These are phyloP conservation scores for Allacma fusca DNA, from an alignment of 2,888 invertebrate species.

Conservation along the genomic window DNA sequence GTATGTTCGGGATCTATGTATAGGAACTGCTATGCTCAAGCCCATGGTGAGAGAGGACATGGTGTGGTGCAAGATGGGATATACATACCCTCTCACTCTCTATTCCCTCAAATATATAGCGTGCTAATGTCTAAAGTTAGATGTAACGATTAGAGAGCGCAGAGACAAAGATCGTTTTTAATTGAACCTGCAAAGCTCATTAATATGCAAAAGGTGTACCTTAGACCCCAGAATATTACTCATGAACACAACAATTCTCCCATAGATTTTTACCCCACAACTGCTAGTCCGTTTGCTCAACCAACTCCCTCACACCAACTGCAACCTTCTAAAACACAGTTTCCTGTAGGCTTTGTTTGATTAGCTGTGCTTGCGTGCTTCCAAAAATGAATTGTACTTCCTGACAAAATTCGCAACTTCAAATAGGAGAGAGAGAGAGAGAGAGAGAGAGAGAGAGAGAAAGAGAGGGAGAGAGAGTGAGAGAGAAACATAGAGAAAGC, in stretches of 20 bases:
- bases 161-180: conserved; percentile 59
- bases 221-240: conserved; percentile 49
- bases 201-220: conserved; percentile 58
- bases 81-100: conserved; percentile 3
- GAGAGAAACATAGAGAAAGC: conserved; percentile 18
- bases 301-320: conserved; percentile 17
- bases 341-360: conserved; percentile 45
- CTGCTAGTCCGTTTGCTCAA: not conserved
- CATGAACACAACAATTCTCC: conserved; percentile 48
- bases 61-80: conserved; percentile 46
- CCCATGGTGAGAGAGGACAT: conserved; percentile 21
- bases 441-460: conserved; percentile 14
- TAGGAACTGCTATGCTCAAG: too few relatives aligned
- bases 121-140: conserved; percentile 56
- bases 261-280: conserved; percentile 17
- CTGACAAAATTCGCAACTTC: conserved; percentile 45
- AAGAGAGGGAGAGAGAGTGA: too few relatives aligned
- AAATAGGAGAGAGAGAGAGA: conserved; percentile 23
- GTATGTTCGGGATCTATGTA: too few relatives aligned
- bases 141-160: conserved; percentile 55
- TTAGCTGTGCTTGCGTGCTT: conserved; percentile 54
- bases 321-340: conserved; percentile 1
- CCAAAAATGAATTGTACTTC: conserved; percentile 57
- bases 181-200: conserved; percentile 57
- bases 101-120: conserved; percentile 48